phyloP scores from a whole-genome alignment of 2,888 invertebrate species.

The Coelopa pilipes region DNA sequence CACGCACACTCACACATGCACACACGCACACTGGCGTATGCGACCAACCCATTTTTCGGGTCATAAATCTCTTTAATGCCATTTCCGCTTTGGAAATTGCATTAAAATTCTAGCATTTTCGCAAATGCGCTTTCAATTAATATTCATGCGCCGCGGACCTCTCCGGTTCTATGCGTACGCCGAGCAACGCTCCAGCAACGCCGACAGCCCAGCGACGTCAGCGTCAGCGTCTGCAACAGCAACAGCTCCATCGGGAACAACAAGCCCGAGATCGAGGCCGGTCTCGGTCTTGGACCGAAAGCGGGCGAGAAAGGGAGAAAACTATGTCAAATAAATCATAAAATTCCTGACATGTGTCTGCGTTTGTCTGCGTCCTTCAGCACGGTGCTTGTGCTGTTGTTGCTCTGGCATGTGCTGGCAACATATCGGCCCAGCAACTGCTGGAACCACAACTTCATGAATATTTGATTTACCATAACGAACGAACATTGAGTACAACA shows the following conservation, averaged over 20 bases:
- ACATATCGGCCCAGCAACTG: slow-evolving; percentile 4
- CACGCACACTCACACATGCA: neutral
- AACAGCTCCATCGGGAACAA: slow-evolving; percentile 11
- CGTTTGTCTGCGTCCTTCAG: slow-evolving; percentile 43
- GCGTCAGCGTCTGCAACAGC: neutral
- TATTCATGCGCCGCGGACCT: slow-evolving; percentile 29
- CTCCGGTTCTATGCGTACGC: neutral
- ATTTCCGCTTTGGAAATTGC: slow-evolving; percentile 50
- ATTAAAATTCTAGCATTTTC: slow-evolving; percentile 58
- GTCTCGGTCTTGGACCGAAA: no score
- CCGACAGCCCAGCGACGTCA: neutral
- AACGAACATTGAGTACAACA: slow-evolving; percentile 15
- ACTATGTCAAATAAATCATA: slow-evolving; percentile 63
- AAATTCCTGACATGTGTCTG: slow-evolving; percentile 49
- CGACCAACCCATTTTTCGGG: slow-evolving; percentile 51
- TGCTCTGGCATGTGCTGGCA: slow-evolving; percentile 15
- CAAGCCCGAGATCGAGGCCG: slow-evolving; percentile 20
- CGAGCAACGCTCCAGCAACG: slow-evolving; percentile 6
- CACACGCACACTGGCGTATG: slow-evolving; percentile 2
- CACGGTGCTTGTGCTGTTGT: slow-evolving; percentile 24
- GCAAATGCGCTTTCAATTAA: slow-evolving; percentile 62
- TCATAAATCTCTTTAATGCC: slow-evolving; percentile 55
- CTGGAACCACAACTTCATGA: slow-evolving; percentile 36
- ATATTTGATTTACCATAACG: slow-evolving; percentile 41
- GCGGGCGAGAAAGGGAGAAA: slow-evolving; percentile 39